Conservation (phyloP, 2,888 invertebrate genomes). For the Tiliacea citrago region DNA sequence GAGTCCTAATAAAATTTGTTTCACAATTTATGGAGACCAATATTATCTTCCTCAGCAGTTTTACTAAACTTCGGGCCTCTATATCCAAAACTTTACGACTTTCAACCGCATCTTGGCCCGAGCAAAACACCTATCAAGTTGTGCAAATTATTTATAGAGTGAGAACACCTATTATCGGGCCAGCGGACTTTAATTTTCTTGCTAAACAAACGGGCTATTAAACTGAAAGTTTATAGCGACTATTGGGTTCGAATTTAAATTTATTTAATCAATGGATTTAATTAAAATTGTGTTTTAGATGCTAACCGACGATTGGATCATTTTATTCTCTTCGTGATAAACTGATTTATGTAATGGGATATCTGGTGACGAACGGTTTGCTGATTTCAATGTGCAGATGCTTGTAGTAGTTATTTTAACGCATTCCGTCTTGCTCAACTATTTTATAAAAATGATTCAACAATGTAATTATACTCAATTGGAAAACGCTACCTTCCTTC, state of each 20-base stretch:
- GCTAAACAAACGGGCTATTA: constrained; percentile 55
- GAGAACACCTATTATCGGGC: constrained; percentile 46
- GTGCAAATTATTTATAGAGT: constrained; percentile 55
- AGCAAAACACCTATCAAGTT: constrained; percentile 44
- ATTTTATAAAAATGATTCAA: not conserved
- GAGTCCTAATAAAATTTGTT: constrained; percentile 18
- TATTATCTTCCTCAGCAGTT: constrained; percentile 39
- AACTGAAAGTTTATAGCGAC: constrained; percentile 55
- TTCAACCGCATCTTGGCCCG: constrained; percentile 31
- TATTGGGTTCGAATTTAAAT: constrained; percentile 58
- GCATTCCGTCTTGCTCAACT: not conserved
- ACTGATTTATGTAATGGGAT: constrained; percentile 5
- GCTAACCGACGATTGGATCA: constrained; percentile 3
- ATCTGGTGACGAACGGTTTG: not conserved
- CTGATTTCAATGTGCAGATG: not conserved
- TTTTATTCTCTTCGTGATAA: constrained; percentile 13
- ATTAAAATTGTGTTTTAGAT: constrained; percentile 39
- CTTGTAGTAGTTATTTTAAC: not conserved
- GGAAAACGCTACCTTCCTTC: not conserved
- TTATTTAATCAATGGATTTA: constrained; percentile 50
- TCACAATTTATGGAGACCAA: constrained; percentile 15
- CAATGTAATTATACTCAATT: not conserved
- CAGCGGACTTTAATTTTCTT: constrained; percentile 51
- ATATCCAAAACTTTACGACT: constrained; percentile 44
- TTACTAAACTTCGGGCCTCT: constrained; percentile 24